These are phyloP conservation scores for Rhagonycha lutea DNA, from an alignment of 2,888 invertebrate species.

Conservation along the genomic window DNA sequence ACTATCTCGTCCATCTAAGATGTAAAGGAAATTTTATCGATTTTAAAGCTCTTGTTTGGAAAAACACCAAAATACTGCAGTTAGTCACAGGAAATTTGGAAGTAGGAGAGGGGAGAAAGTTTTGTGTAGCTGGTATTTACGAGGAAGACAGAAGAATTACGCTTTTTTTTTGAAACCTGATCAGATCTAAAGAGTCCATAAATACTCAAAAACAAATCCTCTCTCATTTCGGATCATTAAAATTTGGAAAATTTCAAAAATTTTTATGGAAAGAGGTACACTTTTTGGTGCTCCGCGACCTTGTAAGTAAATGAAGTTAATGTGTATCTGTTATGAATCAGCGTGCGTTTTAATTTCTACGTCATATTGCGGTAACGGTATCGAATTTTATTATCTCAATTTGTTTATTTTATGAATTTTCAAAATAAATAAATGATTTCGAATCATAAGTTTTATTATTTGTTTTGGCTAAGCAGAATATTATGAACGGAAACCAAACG, in stretches of 20 bases:
- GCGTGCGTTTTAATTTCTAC: neutral
- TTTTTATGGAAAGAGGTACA: neutral
- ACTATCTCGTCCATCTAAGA: neutral
- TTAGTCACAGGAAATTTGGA: neutral
- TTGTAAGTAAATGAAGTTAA: neutral
- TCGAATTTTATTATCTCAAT: neutral
- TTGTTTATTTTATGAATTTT: neutral
- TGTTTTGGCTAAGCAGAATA: neutral
- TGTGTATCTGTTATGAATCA: neutral
- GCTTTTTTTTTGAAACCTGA: neutral
- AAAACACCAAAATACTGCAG: neutral
- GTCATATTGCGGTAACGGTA: neutral
- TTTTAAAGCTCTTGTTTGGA: neutral
- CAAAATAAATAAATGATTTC: neutral
- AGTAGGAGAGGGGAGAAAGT: neutral
- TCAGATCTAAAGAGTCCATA: neutral
- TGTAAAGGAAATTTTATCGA: neutral
- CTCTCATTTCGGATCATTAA: neutral
- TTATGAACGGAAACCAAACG: neutral
- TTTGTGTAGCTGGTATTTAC: neutral
- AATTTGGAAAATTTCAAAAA: neutral
- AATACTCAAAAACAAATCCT: no score
- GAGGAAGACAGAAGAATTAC: neutral
- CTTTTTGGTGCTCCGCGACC: neutral
- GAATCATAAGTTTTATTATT: neutral